Percentiles rank a stretch among this genome's conserved stretches.
These are phyloP conservation scores for Meteorus sp. DNA, from an alignment of 1,140 invertebrate genomes.

Conservation along the genomic window DNA sequence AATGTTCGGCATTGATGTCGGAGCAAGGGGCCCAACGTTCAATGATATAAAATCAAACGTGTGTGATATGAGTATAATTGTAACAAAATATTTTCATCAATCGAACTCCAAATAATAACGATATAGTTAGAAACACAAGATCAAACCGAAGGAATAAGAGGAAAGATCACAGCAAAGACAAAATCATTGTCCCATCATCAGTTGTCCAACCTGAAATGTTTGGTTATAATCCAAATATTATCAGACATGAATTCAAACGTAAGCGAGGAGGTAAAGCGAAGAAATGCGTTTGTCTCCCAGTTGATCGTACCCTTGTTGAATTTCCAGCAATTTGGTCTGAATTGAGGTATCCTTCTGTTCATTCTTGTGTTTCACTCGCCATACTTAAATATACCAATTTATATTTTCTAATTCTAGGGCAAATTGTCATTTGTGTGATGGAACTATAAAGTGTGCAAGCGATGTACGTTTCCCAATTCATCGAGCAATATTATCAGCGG, in stretches of 20 bases:
- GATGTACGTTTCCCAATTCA: constrained; percentile 74
- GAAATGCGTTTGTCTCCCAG: constrained; percentile 48
- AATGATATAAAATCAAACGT: too few species aligned
- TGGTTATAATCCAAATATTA: too few species aligned
- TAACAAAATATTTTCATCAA: too few species aligned
- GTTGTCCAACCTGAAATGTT: too few species aligned
- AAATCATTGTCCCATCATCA: background rate
- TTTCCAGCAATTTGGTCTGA: constrained; percentile 69
- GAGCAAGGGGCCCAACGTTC: too few species aligned
- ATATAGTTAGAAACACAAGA: too few species aligned
- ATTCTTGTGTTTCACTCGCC: background rate
- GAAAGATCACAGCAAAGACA: background rate
- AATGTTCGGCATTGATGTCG: too few species aligned
- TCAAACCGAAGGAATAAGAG: too few species aligned
- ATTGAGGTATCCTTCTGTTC: constrained; percentile 48
- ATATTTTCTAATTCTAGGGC: constrained; percentile 51
- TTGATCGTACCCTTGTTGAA: constrained; percentile 52
- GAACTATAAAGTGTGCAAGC: constrained; percentile 71
- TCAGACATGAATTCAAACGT: constrained; percentile 28
- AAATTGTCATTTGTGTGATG: constrained; percentile 78
- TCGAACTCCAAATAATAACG: too few species aligned
- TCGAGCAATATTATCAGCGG: constrained; percentile 78
- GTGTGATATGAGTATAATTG: too few species aligned
- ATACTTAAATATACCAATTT: background rate
- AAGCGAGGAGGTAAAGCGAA: constrained; percentile 33